Conservation (phyloP, 1,140 invertebrate species). For the Aleiodes sp. region DNA sequence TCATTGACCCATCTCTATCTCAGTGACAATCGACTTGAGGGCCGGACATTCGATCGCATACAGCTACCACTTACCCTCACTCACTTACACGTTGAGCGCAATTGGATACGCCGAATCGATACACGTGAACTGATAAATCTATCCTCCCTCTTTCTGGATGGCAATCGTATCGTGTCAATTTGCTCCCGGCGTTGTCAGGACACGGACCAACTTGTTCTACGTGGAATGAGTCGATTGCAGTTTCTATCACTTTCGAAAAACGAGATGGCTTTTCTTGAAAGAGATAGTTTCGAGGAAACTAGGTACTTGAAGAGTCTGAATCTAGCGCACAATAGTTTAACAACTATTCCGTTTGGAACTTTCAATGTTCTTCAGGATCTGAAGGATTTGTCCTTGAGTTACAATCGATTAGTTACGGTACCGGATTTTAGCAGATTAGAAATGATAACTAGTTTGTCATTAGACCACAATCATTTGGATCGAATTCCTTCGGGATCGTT, state of each 20-base stretch:
- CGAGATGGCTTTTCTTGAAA: slow-evolving; percentile 39
- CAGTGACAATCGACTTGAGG: slow-evolving; percentile 49
- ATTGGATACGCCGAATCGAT: slow-evolving; percentile 44
- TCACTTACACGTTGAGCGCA: slow-evolving; percentile 50
- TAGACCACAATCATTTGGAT: slow-evolving; percentile 50
- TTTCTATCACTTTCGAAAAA: slow-evolving; percentile 51
- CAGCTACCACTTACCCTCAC: slow-evolving; percentile 47
- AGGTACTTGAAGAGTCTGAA: slow-evolving; percentile 42
- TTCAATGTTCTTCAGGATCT: slow-evolving; percentile 41
- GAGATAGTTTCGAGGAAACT: slow-evolving; percentile 45
- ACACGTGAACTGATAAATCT: slow-evolving; percentile 33
- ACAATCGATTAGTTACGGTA: slow-evolving; percentile 45
- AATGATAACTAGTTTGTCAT: slow-evolving; percentile 41
- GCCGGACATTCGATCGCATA: slow-evolving; percentile 39
- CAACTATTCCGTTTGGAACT: slow-evolving; percentile 18
- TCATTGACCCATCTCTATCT: slow-evolving; percentile 48
- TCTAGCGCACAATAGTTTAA: slow-evolving; percentile 49
- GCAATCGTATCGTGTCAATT: slow-evolving; percentile 47
- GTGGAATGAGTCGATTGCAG: slow-evolving; percentile 35
- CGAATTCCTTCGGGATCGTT: slow-evolving; percentile 35
- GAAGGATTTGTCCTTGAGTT: slow-evolving; percentile 45
- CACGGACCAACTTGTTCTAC: slow-evolving; percentile 38
- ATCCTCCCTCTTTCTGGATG: slow-evolving; percentile 43
- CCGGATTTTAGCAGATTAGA: slow-evolving; percentile 44
- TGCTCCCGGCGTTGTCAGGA: slow-evolving; percentile 42